Conservation (phyloP, 2,113 vertebrate genomes). For the Gymnogyps californianus region DNA sequence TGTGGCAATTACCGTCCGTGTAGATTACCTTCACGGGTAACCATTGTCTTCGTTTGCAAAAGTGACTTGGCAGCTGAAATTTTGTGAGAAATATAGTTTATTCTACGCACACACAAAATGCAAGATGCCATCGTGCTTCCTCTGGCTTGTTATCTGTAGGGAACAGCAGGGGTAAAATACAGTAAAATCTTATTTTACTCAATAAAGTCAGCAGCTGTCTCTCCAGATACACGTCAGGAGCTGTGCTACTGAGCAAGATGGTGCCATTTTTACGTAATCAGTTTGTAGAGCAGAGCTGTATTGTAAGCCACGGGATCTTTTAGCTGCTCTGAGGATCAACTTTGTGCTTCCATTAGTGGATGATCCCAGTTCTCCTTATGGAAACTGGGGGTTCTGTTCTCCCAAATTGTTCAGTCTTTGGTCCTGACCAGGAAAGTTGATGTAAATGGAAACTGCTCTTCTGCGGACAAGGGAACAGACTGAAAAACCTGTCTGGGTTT, state of each 20-base stretch:
- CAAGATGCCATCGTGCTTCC: not conserved
- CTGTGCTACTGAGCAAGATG: fast-evolving
- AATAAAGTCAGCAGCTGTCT: not conserved
- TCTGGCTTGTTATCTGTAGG: not conserved
- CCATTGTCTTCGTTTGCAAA: fast-evolving
- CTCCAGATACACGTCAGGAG: not conserved
- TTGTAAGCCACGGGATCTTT: fast-evolving
- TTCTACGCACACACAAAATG: fast-evolving
- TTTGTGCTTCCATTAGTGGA: fast-evolving
- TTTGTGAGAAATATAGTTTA: not conserved
- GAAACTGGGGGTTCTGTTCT: not conserved
- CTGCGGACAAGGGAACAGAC: fast-evolving
- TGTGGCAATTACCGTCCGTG: not conserved
- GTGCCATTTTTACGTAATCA: not conserved
- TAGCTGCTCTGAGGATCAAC: fast-evolving
- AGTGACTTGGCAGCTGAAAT: not conserved
- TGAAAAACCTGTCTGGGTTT: fast-evolving
- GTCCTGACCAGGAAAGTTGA: not conserved
- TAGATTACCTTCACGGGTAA: not conserved
- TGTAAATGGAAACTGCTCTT: not conserved
- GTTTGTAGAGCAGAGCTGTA: not conserved
- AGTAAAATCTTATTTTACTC: not conserved
- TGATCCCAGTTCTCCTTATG: fast-evolving
- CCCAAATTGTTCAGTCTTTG: fast-evolving
- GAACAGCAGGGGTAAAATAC: not conserved